phyloP scores from a whole-genome alignment of 2,113 vertebrate genomes.

The Tiliqua scincoides region DNA sequence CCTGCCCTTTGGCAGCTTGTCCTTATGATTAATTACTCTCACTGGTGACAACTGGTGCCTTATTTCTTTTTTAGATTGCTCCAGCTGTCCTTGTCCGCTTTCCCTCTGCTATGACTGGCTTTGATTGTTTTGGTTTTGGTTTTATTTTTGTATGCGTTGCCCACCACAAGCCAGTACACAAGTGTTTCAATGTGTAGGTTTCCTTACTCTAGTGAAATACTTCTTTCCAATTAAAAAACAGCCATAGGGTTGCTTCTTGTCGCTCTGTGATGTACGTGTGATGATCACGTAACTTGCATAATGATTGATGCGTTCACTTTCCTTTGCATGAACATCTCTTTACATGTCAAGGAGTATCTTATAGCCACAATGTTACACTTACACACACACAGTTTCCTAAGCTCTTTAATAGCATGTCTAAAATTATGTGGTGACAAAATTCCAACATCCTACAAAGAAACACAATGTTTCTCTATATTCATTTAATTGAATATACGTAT shows the following conservation, averaged over 20 bases:
- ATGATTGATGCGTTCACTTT: background rate
- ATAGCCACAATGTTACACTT: background rate
- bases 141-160: background rate
- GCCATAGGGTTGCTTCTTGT: too few relatives aligned
- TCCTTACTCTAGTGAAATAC: too few relatives aligned
- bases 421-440: background rate
- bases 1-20: background rate
- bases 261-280: background rate
- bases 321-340: background rate
- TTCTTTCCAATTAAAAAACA: background rate
- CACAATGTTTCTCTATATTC: background rate
- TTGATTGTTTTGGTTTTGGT: background rate
- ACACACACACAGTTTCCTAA: background rate
- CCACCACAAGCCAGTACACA: too few relatives aligned
- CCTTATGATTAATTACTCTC: constrained; percentile 15
- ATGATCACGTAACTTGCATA: too few relatives aligned
- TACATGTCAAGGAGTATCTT: background rate
- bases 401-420: background rate
- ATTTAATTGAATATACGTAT: background rate
- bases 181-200: too few relatives aligned
- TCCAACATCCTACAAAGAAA: background rate
- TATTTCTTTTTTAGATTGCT: constrained; percentile 23
- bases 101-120: background rate
- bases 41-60: constrained; percentile 18
- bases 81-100: background rate